phyloP scores from a whole-genome alignment of 2,797 vertebrate species.

The Nyctalus aviator region DNA sequence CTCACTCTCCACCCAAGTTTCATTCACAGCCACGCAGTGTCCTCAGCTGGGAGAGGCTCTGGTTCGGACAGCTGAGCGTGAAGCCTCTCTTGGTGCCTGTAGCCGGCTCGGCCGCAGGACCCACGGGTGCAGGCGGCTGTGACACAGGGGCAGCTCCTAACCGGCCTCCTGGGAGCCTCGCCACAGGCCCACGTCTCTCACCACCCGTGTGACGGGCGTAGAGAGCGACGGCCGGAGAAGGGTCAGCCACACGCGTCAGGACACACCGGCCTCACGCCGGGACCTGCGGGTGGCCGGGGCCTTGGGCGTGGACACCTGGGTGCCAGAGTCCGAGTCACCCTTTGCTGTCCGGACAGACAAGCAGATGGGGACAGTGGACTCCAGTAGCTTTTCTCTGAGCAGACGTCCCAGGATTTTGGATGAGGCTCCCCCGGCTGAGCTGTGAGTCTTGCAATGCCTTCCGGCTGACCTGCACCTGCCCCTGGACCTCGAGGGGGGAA shows the following conservation, averaged over 20 bases:
- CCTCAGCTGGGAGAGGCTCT: background rate
- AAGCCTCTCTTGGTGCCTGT: background rate
- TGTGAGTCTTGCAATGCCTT: background rate
- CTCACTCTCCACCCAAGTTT: background rate
- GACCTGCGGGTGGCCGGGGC: constrained; percentile 7
- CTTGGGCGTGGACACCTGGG: background rate
- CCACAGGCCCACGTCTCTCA: background rate
- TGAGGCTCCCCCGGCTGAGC: background rate
- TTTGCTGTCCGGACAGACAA: background rate
- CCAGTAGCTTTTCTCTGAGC: background rate
- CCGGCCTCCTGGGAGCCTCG: background rate
- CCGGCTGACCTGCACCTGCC: background rate
- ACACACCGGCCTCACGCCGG: background rate
- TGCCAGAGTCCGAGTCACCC: background rate
- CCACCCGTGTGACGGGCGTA: background rate
- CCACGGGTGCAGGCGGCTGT: background rate
- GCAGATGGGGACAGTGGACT: too few relatives aligned
- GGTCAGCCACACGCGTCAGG: background rate
- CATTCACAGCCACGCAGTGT: background rate
- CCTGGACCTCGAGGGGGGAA: background rate
- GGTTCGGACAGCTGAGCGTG: background rate
- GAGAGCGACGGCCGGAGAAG: background rate
- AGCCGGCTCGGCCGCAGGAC: background rate
- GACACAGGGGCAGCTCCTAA: background rate
- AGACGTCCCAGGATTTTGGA: background rate